Conservation (phyloP, 2,888 invertebrate genomes). For the Cosmia trapezina region DNA sequence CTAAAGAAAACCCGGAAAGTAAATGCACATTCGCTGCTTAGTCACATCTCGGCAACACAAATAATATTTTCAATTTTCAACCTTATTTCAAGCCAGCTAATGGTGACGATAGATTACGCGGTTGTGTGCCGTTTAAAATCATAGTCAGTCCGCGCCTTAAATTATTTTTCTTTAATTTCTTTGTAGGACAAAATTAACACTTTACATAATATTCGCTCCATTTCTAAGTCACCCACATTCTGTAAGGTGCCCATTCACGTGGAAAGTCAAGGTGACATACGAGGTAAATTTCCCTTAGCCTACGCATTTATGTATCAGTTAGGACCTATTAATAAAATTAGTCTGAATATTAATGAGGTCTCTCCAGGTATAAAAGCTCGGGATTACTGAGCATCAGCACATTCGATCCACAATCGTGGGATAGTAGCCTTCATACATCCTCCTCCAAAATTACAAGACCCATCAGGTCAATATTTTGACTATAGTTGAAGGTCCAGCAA, state of each 20-base stretch:
- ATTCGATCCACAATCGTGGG: slow-evolving; percentile 40
- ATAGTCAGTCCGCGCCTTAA: too few relatives aligned
- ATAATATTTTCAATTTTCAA: too few relatives aligned
- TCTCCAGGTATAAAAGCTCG: slow-evolving; percentile 45
- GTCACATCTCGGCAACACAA: too few relatives aligned
- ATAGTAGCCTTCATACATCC: slow-evolving; percentile 7
- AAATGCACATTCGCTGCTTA: too few relatives aligned
- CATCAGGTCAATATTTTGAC: neutral
- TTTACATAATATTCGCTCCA: neutral
- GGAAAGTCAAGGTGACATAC: slow-evolving; percentile 16
- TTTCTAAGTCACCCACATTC: slow-evolving; percentile 5
- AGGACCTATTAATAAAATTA: slow-evolving; percentile 20
- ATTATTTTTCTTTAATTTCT: neutral
- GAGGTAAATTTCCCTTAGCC: slow-evolving; percentile 26
- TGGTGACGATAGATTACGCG: too few relatives aligned
- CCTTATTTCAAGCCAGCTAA: too few relatives aligned
- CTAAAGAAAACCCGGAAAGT: too few relatives aligned
- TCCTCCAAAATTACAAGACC: neutral
- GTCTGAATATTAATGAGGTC: slow-evolving; percentile 49
- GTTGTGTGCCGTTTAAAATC: too few relatives aligned
- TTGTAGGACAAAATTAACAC: neutral
- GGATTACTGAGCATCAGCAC: slow-evolving; percentile 12
- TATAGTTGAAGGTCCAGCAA: slow-evolving; percentile 1
- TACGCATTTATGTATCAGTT: slow-evolving; percentile 23
- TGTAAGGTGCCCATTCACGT: slow-evolving; percentile 11